Base-by-base conservation (phyloP, 2,797 vertebrate genomes). In the Hapalemur alaotrensis region DNA sequence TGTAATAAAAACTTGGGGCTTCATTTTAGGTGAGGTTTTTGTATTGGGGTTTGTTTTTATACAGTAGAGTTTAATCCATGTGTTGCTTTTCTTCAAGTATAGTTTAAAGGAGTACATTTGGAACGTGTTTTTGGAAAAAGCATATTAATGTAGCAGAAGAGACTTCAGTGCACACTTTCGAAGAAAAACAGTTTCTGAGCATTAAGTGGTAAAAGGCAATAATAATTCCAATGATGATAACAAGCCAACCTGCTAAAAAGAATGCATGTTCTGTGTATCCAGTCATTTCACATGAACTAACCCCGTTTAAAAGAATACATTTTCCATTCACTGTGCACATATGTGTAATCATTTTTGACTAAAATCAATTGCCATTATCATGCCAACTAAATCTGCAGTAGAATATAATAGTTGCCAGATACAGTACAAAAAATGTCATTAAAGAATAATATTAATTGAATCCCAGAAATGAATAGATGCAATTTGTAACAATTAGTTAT, bases 231-330 rank as follows among this genome's bases (percentile, higher is more conserved):
- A 97, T 50, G 95, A 80, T 87, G 96, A 93, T 97, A 98, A 95
- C 95, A 63, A 98, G 97, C 91, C 97, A 98, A n/a, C 96, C 86
- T 95, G 80, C 97, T 98, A 97, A 98, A 98, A 98, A 98, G 98
- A 97, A 98, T 98, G 96, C 97, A 98, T 98, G 98, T 98, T 99
- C 98, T 98, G 98, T 98, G 98, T 99, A 98, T 97, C 98, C 98
- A 98, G 50, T 95, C 98, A 99, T 98, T 98, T 96, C 97, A 98
- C 97, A 98, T 98, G 97, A 98, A 99, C 98, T 99, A 99, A 99
- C 98, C 96, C 86, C 78, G 48, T 98, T 96, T 95, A 96, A 98
- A 98, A 98, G 93, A 98, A 98, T 96, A 92, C 98, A 98, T 98
- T 98, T 94, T 98, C 96, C 98, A 99, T 98, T 98, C 98, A 98